These are phyloP conservation scores for Dipodomys spectabilis DNA, from an alignment of 2,113 vertebrate species.

Conservation along the genomic window DNA sequence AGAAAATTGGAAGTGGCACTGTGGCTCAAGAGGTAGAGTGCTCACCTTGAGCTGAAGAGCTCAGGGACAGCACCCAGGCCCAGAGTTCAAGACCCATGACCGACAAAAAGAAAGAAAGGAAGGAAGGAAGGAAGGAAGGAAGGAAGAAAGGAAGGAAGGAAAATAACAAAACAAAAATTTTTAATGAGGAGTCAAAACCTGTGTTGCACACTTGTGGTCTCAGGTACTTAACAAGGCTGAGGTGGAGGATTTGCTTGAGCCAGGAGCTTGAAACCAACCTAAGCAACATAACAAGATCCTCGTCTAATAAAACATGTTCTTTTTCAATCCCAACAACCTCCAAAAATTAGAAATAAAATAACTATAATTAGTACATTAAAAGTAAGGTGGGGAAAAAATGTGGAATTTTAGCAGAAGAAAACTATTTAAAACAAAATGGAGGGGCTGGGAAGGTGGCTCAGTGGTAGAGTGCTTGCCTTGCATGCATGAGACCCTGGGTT, in stretches of 20 bases:
- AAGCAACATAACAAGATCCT: not conserved
- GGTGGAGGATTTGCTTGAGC: not conserved
- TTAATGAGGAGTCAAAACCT: not conserved
- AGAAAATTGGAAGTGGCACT: too few species aligned
- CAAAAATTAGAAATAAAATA: not conserved
- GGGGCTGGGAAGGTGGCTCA: too few species aligned
- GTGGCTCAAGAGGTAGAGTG: too few species aligned
- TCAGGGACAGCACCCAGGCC: too few species aligned
- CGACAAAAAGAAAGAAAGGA: not conserved
- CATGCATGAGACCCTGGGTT: too few species aligned
- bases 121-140: too few species aligned
- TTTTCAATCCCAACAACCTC: not conserved
- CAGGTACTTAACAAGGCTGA: not conserved
- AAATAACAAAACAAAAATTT: too few species aligned
- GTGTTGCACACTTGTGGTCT: not conserved
- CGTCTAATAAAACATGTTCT: too few species aligned
- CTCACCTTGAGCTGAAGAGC: too few species aligned
- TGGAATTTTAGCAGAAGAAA: not conserved
- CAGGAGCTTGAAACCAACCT: not conserved
- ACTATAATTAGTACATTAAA: not conserved
- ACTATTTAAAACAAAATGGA: not conserved
- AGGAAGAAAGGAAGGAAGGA: not conserved
- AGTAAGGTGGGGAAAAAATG: not conserved
- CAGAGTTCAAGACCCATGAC: too few species aligned
- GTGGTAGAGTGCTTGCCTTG: too few species aligned